Evolutionary conservation across 1,140 invertebrate genomes (phyloP), one percentile per base, ranked within the genome.

Genomic region (Lepidurus packardi): DNA sequence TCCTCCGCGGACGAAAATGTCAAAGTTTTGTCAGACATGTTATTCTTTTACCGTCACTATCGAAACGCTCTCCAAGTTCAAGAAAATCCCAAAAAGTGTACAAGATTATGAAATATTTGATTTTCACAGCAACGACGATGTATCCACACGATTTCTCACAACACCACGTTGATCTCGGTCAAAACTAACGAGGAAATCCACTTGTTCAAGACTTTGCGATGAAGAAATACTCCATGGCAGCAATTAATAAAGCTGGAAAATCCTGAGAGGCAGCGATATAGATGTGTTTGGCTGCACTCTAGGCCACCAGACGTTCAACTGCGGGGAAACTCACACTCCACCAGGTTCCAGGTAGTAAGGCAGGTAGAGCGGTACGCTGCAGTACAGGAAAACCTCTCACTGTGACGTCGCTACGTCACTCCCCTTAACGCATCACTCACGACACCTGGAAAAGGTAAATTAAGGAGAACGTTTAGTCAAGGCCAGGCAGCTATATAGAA

Each of bases 1-100:
- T 78, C 78, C 73, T 78, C 65, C n/a, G 44, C 73, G 8, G 78
- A 78, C 11, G 73, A 25, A 44, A 78, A 78, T 25, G n/a, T 21
- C 41, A 45, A 74, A 42, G 75, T 43, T 74, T 74, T 77, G 24
- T 53, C 76, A 10, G 45, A n/a, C 53, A 65, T 65, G 53, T 21
- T 13, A n/a, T 65, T 65, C 53, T 65, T 65, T 13, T 21, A 13
- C 34, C 34, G 34, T 34, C 34, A 34, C 34, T 34, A 34, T 34
- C 34, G 34, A 34, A 34, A 34, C 34, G 3, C 34, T 34, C 34
- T 34, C 3, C 34, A 34, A 34, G 34, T 34, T 34, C 34, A 34
- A 34, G 34, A 34, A 34, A 34, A 34, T 34, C 34, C 34, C 34
- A 2, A 34, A 34, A 34, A 34, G 34, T 34, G 34, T 34, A 34